Conservation (phyloP, 1,140 invertebrate genomes). For the Drosophila grimshawi region DNA sequence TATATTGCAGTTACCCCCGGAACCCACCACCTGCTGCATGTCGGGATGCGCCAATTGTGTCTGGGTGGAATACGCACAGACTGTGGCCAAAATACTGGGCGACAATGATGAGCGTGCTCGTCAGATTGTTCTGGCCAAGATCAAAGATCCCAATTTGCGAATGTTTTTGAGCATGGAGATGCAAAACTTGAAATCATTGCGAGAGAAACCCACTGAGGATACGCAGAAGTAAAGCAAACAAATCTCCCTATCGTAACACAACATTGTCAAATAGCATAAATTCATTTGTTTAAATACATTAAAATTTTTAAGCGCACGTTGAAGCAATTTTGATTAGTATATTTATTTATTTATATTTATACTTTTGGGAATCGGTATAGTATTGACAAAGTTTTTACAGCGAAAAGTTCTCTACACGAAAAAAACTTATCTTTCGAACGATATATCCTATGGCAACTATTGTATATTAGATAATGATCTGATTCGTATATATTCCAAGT, state of each 20-base stretch:
- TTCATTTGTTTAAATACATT: conserved; percentile 3
- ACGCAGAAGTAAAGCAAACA: conserved; percentile 32
- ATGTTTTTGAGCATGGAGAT: conserved; percentile 92
- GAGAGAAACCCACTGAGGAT: conserved; percentile 35
- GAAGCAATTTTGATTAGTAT: too few species aligned
- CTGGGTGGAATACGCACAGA: conserved; percentile 96
- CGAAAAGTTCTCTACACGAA: too few species aligned
- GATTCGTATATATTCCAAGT: too few species aligned
- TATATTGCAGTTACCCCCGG: conserved; percentile 85
- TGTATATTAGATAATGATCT: too few species aligned
- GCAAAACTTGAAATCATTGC: conserved; percentile 81
- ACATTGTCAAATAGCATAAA: conserved; percentile 16
- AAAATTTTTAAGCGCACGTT: background rate
- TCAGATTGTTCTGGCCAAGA: conserved; percentile 90
- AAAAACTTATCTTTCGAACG: too few species aligned
- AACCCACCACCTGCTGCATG: conserved; percentile 95
- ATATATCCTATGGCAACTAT: too few species aligned
- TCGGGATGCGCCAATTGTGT: conserved; percentile 98
- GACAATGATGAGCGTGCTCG: conserved; percentile 88
- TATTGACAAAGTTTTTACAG: too few species aligned
- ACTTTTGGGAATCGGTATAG: too few species aligned
- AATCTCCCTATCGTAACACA: conserved; percentile 32
- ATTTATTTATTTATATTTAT: too few species aligned
- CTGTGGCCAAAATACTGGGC: conserved; percentile 89
- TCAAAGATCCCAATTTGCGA: conserved; percentile 92